Conservation (phyloP, 2,797 vertebrate genomes). For the Distichodus sexfasciatus region DNA sequence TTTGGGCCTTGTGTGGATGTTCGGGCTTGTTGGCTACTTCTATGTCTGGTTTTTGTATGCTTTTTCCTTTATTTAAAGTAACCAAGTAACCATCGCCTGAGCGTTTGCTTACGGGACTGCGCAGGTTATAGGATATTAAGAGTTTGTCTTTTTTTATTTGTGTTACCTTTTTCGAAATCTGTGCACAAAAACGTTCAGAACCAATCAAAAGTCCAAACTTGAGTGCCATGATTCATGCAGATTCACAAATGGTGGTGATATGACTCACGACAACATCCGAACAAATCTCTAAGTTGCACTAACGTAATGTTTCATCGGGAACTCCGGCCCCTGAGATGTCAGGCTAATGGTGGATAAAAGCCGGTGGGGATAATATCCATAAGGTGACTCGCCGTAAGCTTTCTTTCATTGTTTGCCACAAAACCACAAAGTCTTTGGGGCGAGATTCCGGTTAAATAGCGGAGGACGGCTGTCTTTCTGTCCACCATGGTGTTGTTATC, state of each 20-base stretch:
- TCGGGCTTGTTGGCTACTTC: conserved; percentile 46
- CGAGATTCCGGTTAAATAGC: conserved; percentile 63
- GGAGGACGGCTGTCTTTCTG: conserved; percentile 11
- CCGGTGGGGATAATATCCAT: too few relatives aligned
- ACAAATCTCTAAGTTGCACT: conserved; percentile 76
- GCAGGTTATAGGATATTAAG: conserved; percentile 33
- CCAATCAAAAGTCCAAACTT: conserved; percentile 69
- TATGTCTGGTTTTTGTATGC: conserved; percentile 48
- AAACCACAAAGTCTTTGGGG: too few relatives aligned
- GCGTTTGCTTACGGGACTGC: conserved; percentile 30
- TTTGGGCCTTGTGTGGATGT: conserved; percentile 49
- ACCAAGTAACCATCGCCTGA: conserved; percentile 18
- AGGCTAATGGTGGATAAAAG: too few relatives aligned
- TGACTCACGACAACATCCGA: conserved; percentile 55
- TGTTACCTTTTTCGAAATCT: conserved; percentile 39
- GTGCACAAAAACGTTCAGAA: conserved; percentile 46
- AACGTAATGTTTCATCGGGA: conserved; percentile 65
- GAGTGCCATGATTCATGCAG: conserved; percentile 79
- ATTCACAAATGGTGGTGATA: conserved; percentile 64
- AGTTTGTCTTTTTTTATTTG: conserved; percentile 7
- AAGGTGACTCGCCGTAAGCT: too few relatives aligned
- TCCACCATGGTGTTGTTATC: conserved; percentile 56
- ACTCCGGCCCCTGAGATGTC: too few relatives aligned
- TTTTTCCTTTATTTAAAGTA: conserved; percentile 54
- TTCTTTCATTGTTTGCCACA: too few relatives aligned